Percentiles rank a stretch among this genome's conserved stretches.
Conservation (phyloP, 2,797 vertebrate species). For the Pantherophis vulpinus region DNA sequence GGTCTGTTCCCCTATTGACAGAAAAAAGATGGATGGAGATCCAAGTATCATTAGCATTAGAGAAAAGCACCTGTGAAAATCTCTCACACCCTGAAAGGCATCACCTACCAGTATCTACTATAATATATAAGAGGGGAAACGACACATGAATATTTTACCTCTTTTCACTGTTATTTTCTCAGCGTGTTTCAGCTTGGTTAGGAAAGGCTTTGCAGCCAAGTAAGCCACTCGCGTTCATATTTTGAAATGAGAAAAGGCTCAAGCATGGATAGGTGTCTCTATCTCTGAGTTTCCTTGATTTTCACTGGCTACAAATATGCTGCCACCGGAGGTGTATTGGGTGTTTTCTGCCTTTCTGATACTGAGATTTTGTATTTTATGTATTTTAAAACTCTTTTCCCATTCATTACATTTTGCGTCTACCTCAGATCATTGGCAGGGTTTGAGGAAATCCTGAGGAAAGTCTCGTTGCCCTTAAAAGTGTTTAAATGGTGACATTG, state of each 20-base stretch:
- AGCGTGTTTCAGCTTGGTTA: slow-evolving; percentile 9
- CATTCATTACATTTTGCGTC: background rate
- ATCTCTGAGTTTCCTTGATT: slow-evolving; percentile 23
- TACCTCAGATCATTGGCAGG: slow-evolving; percentile 32
- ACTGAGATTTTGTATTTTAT: slow-evolving; percentile 5
- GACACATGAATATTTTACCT: slow-evolving; percentile 25
- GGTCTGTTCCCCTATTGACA: slow-evolving; percentile 53
- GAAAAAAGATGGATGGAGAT: slow-evolving; percentile 49
- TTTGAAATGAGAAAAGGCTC: slow-evolving; percentile 30
- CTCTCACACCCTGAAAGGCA: slow-evolving; percentile 34
- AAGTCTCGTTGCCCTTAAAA: slow-evolving; percentile 51
- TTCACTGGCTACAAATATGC: background rate
- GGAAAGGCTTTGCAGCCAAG: slow-evolving; percentile 3
- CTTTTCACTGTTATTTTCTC: slow-evolving; percentile 1
- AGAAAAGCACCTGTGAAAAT: slow-evolving; percentile 53
- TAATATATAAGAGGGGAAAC: slow-evolving; percentile 31
- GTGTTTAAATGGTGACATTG: background rate
- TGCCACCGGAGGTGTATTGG: background rate
- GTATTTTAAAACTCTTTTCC: slow-evolving; percentile 35
- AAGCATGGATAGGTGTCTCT: slow-evolving; percentile 28
- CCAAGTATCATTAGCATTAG: slow-evolving; percentile 46
- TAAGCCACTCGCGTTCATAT: slow-evolving; percentile 28
- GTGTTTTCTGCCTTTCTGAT: background rate
- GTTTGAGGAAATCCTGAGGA: slow-evolving; percentile 54
- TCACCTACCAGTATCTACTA: slow-evolving; percentile 23